These are phyloP conservation scores for Pluvialis apricaria DNA, from an alignment of 2,113 vertebrate genomes.

Conservation along the genomic window DNA sequence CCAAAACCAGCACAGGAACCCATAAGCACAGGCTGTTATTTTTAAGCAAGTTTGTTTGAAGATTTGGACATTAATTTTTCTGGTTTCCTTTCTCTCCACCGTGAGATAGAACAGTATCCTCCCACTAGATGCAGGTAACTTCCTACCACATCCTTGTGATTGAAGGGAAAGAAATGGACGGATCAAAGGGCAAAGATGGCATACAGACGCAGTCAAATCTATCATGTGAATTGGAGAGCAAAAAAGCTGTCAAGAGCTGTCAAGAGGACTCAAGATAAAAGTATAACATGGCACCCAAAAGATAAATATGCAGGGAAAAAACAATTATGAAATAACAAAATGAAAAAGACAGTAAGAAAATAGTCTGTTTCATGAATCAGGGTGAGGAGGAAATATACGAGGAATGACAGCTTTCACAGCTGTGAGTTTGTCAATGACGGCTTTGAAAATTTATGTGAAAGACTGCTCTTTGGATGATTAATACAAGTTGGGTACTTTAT, in stretches of 20 bases:
- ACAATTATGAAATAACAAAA: neutral
- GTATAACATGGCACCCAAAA: neutral
- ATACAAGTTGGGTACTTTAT: neutral
- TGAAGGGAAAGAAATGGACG: neutral
- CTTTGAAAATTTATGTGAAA: neutral
- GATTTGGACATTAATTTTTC: neutral
- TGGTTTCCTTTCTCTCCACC: neutral
- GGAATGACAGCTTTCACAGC: neutral
- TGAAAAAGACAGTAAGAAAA: neutral
- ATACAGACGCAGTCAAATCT: neutral
- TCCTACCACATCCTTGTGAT: neutral
- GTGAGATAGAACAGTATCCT: neutral
- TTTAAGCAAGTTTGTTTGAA: neutral
- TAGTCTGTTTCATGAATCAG: neutral
- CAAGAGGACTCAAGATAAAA: neutral
- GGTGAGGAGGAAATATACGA: neutral
- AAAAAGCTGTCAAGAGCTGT: neutral
- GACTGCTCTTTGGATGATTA: neutral
- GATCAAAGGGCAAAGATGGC: neutral
- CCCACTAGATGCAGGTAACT: neutral
- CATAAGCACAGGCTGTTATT: neutral
- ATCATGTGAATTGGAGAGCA: neutral
- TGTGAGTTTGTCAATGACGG: neutral
- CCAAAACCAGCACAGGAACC: neutral
- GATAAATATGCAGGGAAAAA: neutral